These are phyloP conservation scores for Masticophis lateralis DNA, from an alignment of 2,797 vertebrate genomes.

Conservation along the genomic window DNA sequence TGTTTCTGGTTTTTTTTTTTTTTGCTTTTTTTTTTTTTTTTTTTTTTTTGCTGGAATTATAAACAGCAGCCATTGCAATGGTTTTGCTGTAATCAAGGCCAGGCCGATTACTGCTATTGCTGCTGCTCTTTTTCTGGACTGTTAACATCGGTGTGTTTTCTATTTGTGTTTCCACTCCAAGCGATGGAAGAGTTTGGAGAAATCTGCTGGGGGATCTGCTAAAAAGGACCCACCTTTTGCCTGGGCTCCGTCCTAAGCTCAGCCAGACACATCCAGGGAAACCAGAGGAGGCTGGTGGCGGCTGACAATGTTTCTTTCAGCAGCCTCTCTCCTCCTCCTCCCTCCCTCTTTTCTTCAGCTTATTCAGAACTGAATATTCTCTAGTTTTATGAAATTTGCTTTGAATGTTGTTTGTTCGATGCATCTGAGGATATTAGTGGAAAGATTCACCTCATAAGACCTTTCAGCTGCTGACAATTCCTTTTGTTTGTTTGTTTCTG, in stretches of 20 bases:
- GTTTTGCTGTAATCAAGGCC: conserved; percentile 68
- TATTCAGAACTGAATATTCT: background rate
- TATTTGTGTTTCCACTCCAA: conserved; percentile 59
- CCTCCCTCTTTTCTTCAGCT: background rate
- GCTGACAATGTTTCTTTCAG: background rate
- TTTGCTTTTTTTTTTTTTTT: background rate
- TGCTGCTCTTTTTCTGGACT: conserved; percentile 61
- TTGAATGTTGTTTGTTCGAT: background rate
- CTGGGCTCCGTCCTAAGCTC: background rate
- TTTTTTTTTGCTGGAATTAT: conserved; percentile 48
- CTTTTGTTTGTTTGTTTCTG: background rate
- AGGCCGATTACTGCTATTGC: conserved; percentile 61
- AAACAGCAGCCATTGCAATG: conserved; percentile 57
- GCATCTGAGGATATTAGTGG: background rate
- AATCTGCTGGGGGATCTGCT: background rate
- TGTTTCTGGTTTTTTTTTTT: background rate
- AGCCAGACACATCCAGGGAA: background rate
- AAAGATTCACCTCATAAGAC: background rate
- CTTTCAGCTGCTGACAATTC: background rate
- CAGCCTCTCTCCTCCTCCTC: too few relatives aligned
- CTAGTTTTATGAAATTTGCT: background rate
- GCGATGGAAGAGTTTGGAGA: conserved; percentile 51
- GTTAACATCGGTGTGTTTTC: conserved; percentile 74
- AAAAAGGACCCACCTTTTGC: background rate
- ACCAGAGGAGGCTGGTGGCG: background rate